These are phyloP conservation scores for Vandiemenella viatica DNA, from an alignment of 2,888 invertebrate species.

Conservation along the genomic window DNA sequence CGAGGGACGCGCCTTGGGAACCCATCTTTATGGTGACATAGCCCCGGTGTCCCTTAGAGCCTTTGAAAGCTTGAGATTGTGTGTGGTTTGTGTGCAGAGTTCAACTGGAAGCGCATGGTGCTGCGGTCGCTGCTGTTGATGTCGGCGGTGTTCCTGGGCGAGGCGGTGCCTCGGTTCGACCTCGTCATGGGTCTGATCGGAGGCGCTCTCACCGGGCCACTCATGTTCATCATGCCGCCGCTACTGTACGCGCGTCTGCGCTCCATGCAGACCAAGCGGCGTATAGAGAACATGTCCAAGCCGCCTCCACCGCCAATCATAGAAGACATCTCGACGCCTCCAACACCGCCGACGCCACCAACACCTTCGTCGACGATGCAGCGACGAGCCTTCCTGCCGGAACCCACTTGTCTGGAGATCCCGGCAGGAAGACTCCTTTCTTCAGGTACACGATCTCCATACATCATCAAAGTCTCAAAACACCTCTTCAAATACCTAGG, in stretches of 20 bases:
- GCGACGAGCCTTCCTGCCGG: not conserved
- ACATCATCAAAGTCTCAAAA: too few relatives aligned
- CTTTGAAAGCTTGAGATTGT: too few relatives aligned
- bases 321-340: not conserved
- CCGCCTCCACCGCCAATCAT: too few relatives aligned
- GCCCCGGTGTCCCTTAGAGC: too few relatives aligned
- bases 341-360: not conserved
- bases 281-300: constrained; percentile 5
- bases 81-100: too few relatives aligned
- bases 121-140: constrained; percentile 53
- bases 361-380: constrained; percentile 9
- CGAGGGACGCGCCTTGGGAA: too few relatives aligned
- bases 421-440: not conserved
- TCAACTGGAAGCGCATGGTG: constrained; percentile 55
- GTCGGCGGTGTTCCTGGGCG: constrained; percentile 58
- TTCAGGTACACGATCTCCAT: not conserved
- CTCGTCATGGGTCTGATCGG: constrained; percentile 75
- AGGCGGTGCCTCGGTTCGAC: constrained; percentile 72
- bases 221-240: constrained; percentile 74
- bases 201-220: constrained; percentile 65
- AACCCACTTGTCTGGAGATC: not conserved
- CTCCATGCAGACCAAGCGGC: constrained; percentile 27
- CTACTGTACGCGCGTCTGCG: constrained; percentile 59
- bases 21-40: too few relatives aligned
- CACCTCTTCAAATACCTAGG: too few relatives aligned